A percentile compares a stretch with the other conserved stretches of the same genome.
Evolutionary conservation across 2,888 invertebrate species (phyloP).

Genomic region (Heliconius erato): DNA sequence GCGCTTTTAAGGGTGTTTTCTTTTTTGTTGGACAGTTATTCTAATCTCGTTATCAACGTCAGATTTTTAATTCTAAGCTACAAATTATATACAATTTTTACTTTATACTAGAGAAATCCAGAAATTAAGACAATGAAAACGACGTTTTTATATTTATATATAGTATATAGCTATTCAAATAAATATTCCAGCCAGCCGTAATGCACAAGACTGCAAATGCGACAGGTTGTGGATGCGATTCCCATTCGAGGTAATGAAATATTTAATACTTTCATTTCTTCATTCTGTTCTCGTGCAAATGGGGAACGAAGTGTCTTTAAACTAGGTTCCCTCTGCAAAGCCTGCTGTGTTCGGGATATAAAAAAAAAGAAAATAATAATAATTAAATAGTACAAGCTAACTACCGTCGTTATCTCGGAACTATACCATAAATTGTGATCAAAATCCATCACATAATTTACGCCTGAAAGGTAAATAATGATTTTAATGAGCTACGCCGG

Average conservation of each 20-base stretch:
- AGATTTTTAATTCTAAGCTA: background rate
- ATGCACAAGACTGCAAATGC: no score
- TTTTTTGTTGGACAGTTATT: background rate
- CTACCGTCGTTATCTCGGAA: background rate
- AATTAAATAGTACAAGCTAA: background rate
- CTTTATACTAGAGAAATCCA: background rate
- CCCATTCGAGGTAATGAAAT: no score
- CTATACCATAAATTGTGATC: constrained; percentile 1
- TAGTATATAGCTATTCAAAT: no score
- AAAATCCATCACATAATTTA: background rate
- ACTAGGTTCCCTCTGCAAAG: no score
- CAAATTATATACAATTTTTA: background rate
- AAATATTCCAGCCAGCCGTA: no score
- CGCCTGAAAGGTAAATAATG: constrained; percentile 2
- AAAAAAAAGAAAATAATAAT: no score
- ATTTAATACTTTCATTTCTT: no score
- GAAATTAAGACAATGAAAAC: background rate
- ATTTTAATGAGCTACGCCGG: background rate
- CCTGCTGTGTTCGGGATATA: no score
- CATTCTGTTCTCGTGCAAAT: no score
- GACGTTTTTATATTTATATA: background rate
- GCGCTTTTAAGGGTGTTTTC: background rate
- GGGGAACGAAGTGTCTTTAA: no score
- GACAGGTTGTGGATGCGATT: no score
- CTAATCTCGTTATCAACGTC: background rate